These are phyloP conservation scores for Malthinus flaveolus DNA, from an alignment of 2,888 invertebrate species.

Conservation along the genomic window DNA sequence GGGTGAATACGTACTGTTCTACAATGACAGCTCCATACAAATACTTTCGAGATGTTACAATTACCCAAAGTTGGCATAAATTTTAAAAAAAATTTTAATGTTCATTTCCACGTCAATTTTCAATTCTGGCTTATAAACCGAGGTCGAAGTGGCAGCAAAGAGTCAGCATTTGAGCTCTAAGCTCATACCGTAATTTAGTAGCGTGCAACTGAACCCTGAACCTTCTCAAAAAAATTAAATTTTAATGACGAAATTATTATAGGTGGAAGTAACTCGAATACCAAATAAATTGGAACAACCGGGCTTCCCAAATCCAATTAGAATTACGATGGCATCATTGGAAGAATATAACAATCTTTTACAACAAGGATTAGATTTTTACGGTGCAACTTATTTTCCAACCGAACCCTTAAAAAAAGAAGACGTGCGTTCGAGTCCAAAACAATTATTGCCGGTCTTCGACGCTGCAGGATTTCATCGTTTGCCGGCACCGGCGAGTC, in stretches of 20 bases:
- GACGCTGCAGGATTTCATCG: conserved; percentile 84
- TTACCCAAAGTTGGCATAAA: too few relatives aligned
- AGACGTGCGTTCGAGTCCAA: conserved; percentile 64
- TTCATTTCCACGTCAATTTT: too few relatives aligned
- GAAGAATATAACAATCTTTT: conserved; percentile 78
- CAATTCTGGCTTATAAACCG: too few relatives aligned
- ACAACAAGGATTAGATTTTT: conserved; percentile 84
- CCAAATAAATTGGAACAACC: conserved; percentile 60
- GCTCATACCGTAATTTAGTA: background rate
- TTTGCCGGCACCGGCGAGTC: conserved; percentile 79
- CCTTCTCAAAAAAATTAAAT: too few relatives aligned
- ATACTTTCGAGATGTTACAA: too few relatives aligned
- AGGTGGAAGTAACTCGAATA: conserved; percentile 71
- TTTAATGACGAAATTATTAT: too few relatives aligned
- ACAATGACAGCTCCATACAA: too few relatives aligned
- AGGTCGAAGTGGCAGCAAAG: too few relatives aligned
- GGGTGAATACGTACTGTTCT: too few relatives aligned
- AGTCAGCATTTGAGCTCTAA: too few relatives aligned
- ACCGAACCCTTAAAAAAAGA: conserved; percentile 69
- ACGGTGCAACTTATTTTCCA: conserved; percentile 86
- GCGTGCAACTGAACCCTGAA: conserved; percentile 1
- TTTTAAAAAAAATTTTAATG: too few relatives aligned
- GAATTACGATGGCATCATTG: conserved; percentile 74
- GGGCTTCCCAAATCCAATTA: conserved; percentile 66
- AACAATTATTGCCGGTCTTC: conserved; percentile 71